A percentile compares a stretch with the other conserved stretches of the same genome.
Conservation (phyloP, 64 coral and sea anemone genomes). For the Hydrozoanthus tunicans region DNA sequence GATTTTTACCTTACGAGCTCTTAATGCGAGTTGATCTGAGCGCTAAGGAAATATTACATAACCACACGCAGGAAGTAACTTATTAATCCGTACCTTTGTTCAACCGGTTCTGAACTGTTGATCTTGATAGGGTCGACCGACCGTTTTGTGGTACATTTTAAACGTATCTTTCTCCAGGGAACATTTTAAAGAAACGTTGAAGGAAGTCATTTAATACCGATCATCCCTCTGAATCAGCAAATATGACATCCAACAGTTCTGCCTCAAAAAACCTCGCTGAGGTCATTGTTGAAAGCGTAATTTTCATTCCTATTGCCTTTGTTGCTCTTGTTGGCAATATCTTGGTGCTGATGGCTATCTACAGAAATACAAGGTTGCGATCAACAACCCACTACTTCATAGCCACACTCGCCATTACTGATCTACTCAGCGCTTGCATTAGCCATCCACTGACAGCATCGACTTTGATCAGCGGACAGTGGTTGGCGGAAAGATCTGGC, state of each 20-base stretch:
- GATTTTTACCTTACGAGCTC: too few species aligned
- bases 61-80: too few species aligned
- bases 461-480: neutral
- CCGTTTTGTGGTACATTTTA: too few species aligned
- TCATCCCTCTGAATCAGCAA: neutral
- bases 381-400: slow-evolving; percentile 34
- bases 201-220: too few species aligned
- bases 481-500: neutral
- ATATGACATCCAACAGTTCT: neutral
- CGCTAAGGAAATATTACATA: too few species aligned
- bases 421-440: slow-evolving; percentile 24
- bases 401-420: neutral
- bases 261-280: neutral
- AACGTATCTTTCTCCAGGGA: too few species aligned
- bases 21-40: too few species aligned
- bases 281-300: neutral
- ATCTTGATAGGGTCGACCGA: too few species aligned
- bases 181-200: too few species aligned
- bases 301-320: neutral
- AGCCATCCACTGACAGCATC: slow-evolving; percentile 10
- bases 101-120: too few species aligned
- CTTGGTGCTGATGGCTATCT: slow-evolving; percentile 10
- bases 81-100: too few species aligned
- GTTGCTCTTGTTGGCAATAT: slow-evolving; percentile 7
- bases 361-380: slow-evolving; percentile 23